Conservation (phyloP, 2,113 vertebrate genomes). For the Gymnarchus niloticus region DNA sequence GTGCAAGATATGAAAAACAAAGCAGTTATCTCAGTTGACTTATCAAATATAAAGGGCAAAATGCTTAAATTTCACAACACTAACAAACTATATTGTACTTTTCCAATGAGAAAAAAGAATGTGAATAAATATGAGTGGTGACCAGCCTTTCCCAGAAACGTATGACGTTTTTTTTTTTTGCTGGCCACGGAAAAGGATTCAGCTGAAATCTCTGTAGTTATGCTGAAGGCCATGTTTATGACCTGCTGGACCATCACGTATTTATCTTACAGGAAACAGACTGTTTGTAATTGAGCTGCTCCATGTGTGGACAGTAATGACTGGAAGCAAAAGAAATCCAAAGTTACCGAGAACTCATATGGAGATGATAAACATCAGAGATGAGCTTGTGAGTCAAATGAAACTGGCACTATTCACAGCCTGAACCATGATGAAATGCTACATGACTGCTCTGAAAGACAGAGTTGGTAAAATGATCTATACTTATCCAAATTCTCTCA, state of each 20-base stretch:
- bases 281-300: neutral
- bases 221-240: neutral
- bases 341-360: neutral
- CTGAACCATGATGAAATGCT: neutral
- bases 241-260: neutral
- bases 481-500: neutral
- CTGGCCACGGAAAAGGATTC: neutral
- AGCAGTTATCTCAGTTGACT: neutral
- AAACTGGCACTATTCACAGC: neutral
- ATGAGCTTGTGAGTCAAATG: neutral
- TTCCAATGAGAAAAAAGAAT: neutral
- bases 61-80: neutral
- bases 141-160: neutral
- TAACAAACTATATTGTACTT: neutral
- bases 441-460: neutral
- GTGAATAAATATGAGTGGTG: neutral
- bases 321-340: neutral
- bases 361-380: neutral
- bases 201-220: neutral
- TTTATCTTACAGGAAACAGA: slow-evolving; percentile 11
- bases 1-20: neutral
- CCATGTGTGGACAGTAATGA: slow-evolving; percentile 1
- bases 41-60: neutral
- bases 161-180: neutral
- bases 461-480: neutral